Evolutionary conservation across 1,140 invertebrate genomes (phyloP).

Genomic region (Tachypleus tridentatus): DNA sequence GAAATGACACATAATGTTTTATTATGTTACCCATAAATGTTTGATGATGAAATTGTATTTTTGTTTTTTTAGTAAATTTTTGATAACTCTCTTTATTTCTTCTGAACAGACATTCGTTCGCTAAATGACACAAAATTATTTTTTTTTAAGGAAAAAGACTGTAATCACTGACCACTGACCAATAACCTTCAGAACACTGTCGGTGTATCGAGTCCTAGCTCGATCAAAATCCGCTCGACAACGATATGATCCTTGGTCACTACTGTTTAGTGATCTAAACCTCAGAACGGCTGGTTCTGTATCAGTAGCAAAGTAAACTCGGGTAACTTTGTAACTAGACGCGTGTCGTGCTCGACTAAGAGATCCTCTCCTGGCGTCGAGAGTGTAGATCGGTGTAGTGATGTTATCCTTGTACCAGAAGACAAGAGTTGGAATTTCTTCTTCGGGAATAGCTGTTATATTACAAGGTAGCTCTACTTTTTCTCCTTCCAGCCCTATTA

Average conservation of each 20-base stretch:
- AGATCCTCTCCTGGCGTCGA: constrained; percentile 24
- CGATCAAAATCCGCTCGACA: constrained; percentile 77
- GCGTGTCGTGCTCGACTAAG: constrained; percentile 17
- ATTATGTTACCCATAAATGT: too few species aligned
- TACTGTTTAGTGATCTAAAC: constrained; percentile 17
- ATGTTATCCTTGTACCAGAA: constrained; percentile 76
- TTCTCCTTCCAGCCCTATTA: constrained; percentile 36
- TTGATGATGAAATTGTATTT: too few species aligned
- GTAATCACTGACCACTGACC: constrained; percentile 45
- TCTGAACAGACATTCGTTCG: too few species aligned
- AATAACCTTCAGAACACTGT: constrained; percentile 71
- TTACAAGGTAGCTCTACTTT: constrained; percentile 68
- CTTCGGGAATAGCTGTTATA: constrained; percentile 54
- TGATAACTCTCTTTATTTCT: too few species aligned
- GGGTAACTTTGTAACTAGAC: constrained; percentile 12
- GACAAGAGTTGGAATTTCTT: constrained; percentile 78
- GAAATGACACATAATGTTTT: too few species aligned
- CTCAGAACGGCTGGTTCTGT: constrained; percentile 15
- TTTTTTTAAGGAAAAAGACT: too few species aligned
- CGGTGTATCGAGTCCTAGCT: constrained; percentile 70
- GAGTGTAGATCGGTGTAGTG: constrained; percentile 25
- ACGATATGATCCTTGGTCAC: constrained; percentile 64
- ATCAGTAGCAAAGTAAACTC: constrained; percentile 15
- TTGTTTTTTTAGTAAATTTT: too few species aligned
- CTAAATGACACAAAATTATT: too few species aligned